Conservation (phyloP, 2,113 vertebrate species). For the Ammodytes dubius region DNA sequence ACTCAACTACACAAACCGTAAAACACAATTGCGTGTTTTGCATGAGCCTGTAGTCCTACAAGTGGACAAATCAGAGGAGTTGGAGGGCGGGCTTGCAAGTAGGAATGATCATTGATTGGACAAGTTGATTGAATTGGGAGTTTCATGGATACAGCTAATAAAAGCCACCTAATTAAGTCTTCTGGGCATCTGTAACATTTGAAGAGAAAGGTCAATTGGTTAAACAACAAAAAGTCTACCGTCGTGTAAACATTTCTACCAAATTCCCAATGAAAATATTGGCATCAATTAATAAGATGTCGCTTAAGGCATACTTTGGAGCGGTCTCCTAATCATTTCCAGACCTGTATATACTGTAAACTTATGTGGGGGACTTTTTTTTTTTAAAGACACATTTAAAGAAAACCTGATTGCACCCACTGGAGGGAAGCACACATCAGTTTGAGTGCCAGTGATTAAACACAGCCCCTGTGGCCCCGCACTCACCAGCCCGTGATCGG, state of each 20-base stretch:
- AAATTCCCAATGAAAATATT: too few relatives aligned
- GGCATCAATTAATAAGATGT: too few relatives aligned
- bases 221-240: neutral
- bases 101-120: neutral
- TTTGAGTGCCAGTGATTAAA: slow-evolving; percentile 24
- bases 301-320: too few relatives aligned
- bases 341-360: too few relatives aligned
- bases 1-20: neutral
- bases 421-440: neutral
- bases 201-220: slow-evolving; percentile 21
- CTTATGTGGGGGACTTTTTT: slow-evolving; percentile 1
- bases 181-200: neutral
- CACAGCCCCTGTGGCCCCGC: slow-evolving; percentile 1
- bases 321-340: too few relatives aligned
- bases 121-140: slow-evolving; percentile 11
- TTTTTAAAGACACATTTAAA: slow-evolving; percentile 21
- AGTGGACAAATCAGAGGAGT: neutral
- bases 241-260: too few relatives aligned
- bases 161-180: slow-evolving; percentile 4
- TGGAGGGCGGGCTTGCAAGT: neutral
- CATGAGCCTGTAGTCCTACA: neutral
- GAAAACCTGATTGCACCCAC: slow-evolving; percentile 33
- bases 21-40: neutral
- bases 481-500: slow-evolving; percentile 16
- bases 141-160: slow-evolving; percentile 27